Evolutionary conservation across 2,888 invertebrate species (phyloP), one percentile per base, ranked within the genome.

Genomic region (Heliconius charithonia): DNA sequence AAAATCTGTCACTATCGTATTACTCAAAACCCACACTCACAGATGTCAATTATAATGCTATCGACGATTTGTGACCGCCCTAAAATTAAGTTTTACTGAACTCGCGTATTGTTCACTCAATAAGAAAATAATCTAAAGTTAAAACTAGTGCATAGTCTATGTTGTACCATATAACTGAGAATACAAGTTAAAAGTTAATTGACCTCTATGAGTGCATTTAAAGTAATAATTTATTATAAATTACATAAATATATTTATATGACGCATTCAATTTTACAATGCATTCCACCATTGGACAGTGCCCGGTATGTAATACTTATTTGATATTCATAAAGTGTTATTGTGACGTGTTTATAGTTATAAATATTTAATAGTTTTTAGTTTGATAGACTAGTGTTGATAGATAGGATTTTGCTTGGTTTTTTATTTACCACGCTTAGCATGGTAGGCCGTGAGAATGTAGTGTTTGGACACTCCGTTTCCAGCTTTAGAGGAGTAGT

Each of bases 231-330:
- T 7, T 3, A 51, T 22, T 22, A 51, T 7, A 51, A 51, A 22
- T 51, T 19, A 51, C 51, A 51, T 51, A 51, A n/a, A n/a, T 9
- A 51, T 51, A 51, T 51, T 51, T 51, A 51, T 51, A 51, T 51
- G 37, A 74, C n/a, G 59, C 77, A 75, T 76, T 27, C 4, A 51
- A 65, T 76, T 76, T 82, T 79, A 76, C 81, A 82, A 90, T 90
- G 81, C 90, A 89, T 69, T 67, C 87, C 90, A 89, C 51, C 13
- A 76, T 79, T 80, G 84, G 87, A 87, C 88, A 93, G 93, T 90
- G 84, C 88, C 91, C 82, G 93, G 93, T 94, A 93, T 81, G 93
- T 93, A 93, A 77, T 32, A 62, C 76, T 80, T 75, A 81, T 82
- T 87, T 86, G 82, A 83, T 86, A 90, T 89, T 88, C 83, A 80